Evolutionary conservation across 1,140 invertebrate species (phyloP).

Genomic region (Nephila pilipes): DNA sequence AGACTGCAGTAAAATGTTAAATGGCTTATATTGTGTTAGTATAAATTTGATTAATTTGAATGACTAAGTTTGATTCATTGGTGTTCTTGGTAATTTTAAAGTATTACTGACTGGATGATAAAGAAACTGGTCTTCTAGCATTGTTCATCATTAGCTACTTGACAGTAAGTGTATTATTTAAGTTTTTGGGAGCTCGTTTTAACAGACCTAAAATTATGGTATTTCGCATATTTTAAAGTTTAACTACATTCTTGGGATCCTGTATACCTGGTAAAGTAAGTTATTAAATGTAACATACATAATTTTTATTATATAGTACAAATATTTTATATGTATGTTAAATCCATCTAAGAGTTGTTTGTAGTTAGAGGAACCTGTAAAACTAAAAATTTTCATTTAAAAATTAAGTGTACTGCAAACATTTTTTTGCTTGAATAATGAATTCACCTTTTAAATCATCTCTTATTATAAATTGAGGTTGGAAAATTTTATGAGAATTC

Average conservation of each 20-base stretch:
- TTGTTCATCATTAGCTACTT: conserved; percentile 98
- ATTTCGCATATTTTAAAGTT: conserved; percentile 95
- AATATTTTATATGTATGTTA: too few species aligned
- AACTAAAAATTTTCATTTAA: too few species aligned
- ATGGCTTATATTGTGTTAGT: neutral
- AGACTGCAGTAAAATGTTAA: neutral
- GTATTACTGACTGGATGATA: conserved; percentile 88
- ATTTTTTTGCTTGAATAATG: too few species aligned
- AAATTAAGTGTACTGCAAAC: too few species aligned
- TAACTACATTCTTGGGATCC: conserved; percentile 94
- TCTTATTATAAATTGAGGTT: too few species aligned
- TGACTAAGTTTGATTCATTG: conserved; percentile 22
- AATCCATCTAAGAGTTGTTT: too few species aligned
- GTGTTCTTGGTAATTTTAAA: conserved; percentile 90
- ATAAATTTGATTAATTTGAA: neutral
- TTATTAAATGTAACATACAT: neutral
- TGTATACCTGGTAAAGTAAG: conserved; percentile 86
- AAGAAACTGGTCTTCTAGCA: conserved; percentile 92
- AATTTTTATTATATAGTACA: too few species aligned
- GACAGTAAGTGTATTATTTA: conserved; percentile 98
- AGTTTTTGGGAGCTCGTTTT: conserved; percentile 98
- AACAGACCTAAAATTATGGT: conserved; percentile 94
- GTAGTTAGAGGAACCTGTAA: too few species aligned
- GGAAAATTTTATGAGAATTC: too few species aligned
- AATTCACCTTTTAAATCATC: too few species aligned